Percentiles rank a stretch among this genome's conserved stretches.
Conservation (phyloP, 2,113 vertebrate species). For the Muscicapa adusta region DNA sequence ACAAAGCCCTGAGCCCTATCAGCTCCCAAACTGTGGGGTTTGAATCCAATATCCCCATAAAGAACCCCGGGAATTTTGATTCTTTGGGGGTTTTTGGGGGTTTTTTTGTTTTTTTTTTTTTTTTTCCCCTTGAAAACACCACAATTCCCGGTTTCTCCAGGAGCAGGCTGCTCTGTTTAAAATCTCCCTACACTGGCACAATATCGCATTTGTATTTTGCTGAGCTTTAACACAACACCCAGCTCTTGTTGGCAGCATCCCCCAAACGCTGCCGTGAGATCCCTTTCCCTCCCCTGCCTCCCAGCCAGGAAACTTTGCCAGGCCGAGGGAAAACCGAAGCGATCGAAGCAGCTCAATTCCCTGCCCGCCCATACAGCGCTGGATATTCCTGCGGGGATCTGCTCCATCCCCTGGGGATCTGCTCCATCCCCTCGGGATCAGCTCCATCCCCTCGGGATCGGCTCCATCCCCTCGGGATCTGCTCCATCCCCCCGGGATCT, state of each 20-base stretch:
- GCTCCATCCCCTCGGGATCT: too few relatives aligned
- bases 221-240: rapidly evolving
- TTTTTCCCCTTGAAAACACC: neutral
- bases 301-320: neutral
- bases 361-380: rapidly evolving
- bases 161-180: neutral
- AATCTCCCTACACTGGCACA: rapidly evolving
- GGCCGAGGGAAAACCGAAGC: neutral
- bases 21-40: rapidly evolving
- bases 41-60: rapidly evolving
- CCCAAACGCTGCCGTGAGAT: rapidly evolving
- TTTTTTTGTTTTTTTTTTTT: too few relatives aligned
- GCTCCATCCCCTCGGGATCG: too few relatives aligned
- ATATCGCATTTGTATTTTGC: rapidly evolving
- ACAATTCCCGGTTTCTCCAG: rapidly evolving
- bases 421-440: too few relatives aligned
- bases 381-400: rapidly evolving
- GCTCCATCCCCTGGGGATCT: too few relatives aligned
- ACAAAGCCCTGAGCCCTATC: rapidly evolving
- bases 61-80: rapidly evolving
- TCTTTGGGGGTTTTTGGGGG: neutral
- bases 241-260: rapidly evolving
- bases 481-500: too few relatives aligned
- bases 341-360: neutral
- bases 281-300: neutral